Evolutionary conservation across 2,113 vertebrate species (phyloP).

Genomic region (Anoplopoma fimbria): DNA sequence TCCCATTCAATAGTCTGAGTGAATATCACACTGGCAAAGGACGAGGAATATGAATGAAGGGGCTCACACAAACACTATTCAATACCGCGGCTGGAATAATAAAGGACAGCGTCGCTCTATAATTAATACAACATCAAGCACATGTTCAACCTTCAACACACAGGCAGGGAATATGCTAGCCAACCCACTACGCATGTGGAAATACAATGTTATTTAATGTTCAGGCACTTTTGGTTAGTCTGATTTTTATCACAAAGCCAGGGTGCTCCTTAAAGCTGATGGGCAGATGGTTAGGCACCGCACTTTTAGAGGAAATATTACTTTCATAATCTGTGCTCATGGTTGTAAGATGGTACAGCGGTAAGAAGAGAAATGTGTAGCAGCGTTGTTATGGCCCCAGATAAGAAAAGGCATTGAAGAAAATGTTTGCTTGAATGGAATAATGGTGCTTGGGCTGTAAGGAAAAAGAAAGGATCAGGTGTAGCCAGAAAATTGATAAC

Average conservation of each 20-base stretch:
- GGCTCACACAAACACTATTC: constrained; percentile 19
- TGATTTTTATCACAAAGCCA: not conserved
- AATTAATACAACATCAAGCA: constrained; percentile 27
- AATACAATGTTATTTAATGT: not conserved
- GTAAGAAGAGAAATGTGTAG: not conserved
- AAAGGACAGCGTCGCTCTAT: not conserved
- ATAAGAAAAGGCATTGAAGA: not conserved
- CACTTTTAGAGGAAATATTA: not conserved
- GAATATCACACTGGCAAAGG: constrained; percentile 41
- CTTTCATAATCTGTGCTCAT: not conserved
- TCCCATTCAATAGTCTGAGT: constrained; percentile 43
- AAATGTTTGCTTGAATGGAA: not conserved
- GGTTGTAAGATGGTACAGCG: no score
- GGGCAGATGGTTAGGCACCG: not conserved
- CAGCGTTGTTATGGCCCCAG: not conserved
- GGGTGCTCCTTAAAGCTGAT: not conserved
- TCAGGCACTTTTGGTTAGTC: not conserved
- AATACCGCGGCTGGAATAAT: constrained; percentile 25
- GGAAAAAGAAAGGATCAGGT: not conserved
- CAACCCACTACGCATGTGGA: not conserved
- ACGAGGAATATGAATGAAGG: constrained; percentile 45
- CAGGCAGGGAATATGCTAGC: no score
- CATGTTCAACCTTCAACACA: constrained; percentile 24
- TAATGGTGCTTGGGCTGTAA: not conserved
- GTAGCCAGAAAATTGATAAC: constrained; percentile 4